Evolutionary conservation across 1,140 invertebrate species (phyloP).

Genomic region (Oreohelix idahoensis): DNA sequence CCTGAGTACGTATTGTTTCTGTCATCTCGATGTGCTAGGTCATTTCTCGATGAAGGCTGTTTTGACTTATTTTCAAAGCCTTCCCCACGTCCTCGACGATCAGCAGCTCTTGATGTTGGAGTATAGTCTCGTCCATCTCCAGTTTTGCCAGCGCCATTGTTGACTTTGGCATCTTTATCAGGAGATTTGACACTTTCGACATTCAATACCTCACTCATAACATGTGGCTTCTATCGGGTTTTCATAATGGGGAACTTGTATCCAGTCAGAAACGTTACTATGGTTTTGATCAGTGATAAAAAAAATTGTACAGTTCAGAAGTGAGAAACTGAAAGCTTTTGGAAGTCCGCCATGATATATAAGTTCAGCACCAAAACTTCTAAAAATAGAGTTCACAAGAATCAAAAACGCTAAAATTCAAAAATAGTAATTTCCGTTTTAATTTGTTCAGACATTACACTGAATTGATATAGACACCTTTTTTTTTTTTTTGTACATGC

Average conservation of each 20-base stretch:
- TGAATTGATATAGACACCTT: no score
- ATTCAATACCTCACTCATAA: constrained; percentile 37
- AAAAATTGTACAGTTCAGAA: neutral
- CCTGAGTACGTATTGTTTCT: constrained; percentile 22
- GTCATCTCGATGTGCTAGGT: neutral
- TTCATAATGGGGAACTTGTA: constrained; percentile 16
- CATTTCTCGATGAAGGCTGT: constrained; percentile 10
- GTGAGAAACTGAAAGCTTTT: constrained; percentile 29
- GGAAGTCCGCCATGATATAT: constrained; percentile 27
- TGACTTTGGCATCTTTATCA: constrained; percentile 29
- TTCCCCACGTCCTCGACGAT: constrained; percentile 26
- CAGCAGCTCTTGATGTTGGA: constrained; percentile 8
- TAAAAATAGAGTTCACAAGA: constrained; percentile 10
- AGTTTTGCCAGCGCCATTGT: constrained; percentile 20
- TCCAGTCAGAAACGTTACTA: neutral
- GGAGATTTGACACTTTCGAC: constrained; percentile 26
- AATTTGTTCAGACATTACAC: no score
- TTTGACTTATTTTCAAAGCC: constrained; percentile 17
- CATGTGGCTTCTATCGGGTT: constrained; percentile 12
- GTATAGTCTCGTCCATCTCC: constrained; percentile 21
- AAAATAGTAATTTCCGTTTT: neutral
- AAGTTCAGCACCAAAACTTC: constrained; percentile 10
- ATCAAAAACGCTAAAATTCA: neutral
- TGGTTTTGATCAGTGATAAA: neutral
- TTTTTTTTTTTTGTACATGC: no score